A percentile compares a stretch with the other conserved stretches of the same genome.
Evolutionary conservation across 2,113 vertebrate species (phyloP).

Genomic region (Grus americana): DNA sequence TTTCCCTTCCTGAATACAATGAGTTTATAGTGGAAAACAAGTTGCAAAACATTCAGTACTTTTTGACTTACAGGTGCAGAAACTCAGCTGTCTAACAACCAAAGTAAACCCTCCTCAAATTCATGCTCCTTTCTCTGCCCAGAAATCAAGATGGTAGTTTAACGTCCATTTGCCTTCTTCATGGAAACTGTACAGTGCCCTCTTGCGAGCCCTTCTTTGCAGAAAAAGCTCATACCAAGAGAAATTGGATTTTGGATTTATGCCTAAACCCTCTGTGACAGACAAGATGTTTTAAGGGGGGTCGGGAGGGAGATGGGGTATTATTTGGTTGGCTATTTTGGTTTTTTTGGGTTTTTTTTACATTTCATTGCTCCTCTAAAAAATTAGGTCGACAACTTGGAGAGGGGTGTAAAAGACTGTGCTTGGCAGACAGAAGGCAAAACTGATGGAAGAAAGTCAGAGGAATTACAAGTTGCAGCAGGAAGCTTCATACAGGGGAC

Average conservation of each 20-base stretch:
- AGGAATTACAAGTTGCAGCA: neutral
- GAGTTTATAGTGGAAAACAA: neutral
- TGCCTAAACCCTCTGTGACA: neutral
- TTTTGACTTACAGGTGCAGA: neutral
- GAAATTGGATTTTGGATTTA: neutral
- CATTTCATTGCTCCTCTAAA: neutral
- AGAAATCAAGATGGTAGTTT: neutral
- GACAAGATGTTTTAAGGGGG: neutral
- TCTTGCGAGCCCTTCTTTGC: neutral
- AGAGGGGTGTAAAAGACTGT: neutral
- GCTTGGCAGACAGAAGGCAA: neutral
- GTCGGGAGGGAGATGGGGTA: too few species aligned
- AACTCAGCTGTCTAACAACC: neutral
- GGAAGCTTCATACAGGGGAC: neutral
- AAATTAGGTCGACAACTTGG: neutral
- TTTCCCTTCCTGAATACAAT: neutral
- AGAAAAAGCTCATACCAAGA: neutral
- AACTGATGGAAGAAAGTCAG: neutral
- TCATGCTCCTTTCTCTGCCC: neutral
- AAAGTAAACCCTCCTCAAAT: neutral
- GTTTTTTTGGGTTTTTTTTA: neutral
- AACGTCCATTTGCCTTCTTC: neutral
- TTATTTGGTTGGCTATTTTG: neutral
- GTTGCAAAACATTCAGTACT: neutral
- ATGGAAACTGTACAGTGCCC: neutral